Percentiles rank a stretch among this genome's conserved stretches.
These are phyloP conservation scores for Andinoacara biseriatus DNA, from an alignment of 2,113 vertebrate genomes.

Conservation along the genomic window DNA sequence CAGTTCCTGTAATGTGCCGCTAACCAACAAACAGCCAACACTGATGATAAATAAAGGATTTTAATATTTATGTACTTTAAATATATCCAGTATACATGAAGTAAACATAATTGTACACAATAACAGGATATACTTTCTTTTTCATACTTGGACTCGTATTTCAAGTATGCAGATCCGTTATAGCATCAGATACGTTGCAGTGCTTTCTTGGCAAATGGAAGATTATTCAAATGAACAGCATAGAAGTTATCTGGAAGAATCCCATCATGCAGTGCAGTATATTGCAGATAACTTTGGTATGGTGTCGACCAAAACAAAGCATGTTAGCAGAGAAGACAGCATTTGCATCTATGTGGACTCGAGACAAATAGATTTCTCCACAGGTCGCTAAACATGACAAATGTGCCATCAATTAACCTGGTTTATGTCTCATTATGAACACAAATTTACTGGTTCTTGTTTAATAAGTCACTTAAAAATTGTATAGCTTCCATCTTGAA, in stretches of 20 bases:
- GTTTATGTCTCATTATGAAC: background rate
- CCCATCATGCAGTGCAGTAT: constrained; percentile 65
- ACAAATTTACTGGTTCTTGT: fast-evolving
- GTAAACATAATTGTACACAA: constrained; percentile 50
- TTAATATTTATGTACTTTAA: constrained; percentile 51
- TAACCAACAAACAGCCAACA: background rate
- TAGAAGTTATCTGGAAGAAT: constrained; percentile 60
- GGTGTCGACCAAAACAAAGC: constrained; percentile 36
- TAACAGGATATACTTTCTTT: constrained; percentile 34
- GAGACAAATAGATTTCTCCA: background rate
- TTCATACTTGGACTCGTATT: constrained; percentile 34
- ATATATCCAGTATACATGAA: constrained; percentile 56
- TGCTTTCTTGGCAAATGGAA: constrained; percentile 56
- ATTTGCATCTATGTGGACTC: background rate
- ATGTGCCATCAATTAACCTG: too few relatives aligned
- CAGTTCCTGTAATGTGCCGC: too few relatives aligned
- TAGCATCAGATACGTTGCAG: constrained; percentile 48
- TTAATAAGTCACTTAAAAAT: background rate
- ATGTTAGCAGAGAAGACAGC: constrained; percentile 33
- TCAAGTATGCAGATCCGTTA: constrained; percentile 52
- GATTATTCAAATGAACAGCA: constrained; percentile 45
- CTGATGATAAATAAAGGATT: constrained; percentile 59
- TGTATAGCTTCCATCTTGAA: too few relatives aligned
- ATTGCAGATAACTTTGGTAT: constrained; percentile 68
- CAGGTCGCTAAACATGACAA: background rate